phyloP scores from a whole-genome alignment of 2,113 vertebrate genomes.

The Atlantisia rogersi region DNA sequence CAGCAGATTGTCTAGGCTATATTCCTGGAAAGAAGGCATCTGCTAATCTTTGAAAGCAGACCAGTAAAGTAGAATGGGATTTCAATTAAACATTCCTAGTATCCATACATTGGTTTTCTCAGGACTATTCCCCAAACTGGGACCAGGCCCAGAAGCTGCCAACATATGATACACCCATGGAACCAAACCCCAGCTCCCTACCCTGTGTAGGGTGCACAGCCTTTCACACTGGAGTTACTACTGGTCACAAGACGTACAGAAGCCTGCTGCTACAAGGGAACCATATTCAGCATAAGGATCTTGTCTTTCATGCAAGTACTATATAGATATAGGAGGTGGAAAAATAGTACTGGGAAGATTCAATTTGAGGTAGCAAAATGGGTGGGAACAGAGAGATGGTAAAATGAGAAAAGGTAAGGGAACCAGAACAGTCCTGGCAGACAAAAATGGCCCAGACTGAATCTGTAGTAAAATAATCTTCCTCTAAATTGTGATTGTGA shows the following conservation, averaged over 20 bases:
- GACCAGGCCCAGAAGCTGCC: background rate
- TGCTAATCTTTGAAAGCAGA: conserved; percentile 48
- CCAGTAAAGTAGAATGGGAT: background rate
- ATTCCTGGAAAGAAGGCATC: conserved; percentile 55
- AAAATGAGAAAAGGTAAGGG: background rate
- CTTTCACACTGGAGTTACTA: background rate
- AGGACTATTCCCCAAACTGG: background rate
- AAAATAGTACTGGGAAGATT: background rate
- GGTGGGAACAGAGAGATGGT: background rate
- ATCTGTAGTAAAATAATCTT: background rate
- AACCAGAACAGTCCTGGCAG: background rate
- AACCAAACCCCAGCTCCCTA: background rate
- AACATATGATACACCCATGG: background rate
- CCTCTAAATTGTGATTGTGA: background rate
- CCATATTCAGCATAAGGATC: background rate
- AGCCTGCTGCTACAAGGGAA: background rate
- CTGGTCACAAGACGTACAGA: background rate
- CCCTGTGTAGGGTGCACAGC: background rate
- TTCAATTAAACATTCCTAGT: background rate
- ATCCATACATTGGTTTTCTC: background rate
- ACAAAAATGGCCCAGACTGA: background rate
- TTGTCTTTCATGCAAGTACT: background rate
- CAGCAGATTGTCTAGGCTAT: conserved; percentile 29
- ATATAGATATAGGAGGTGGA: background rate
- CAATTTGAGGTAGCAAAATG: background rate